Conservation (phyloP, 2,888 invertebrate genomes). For the Tetrapedia diversipes region DNA sequence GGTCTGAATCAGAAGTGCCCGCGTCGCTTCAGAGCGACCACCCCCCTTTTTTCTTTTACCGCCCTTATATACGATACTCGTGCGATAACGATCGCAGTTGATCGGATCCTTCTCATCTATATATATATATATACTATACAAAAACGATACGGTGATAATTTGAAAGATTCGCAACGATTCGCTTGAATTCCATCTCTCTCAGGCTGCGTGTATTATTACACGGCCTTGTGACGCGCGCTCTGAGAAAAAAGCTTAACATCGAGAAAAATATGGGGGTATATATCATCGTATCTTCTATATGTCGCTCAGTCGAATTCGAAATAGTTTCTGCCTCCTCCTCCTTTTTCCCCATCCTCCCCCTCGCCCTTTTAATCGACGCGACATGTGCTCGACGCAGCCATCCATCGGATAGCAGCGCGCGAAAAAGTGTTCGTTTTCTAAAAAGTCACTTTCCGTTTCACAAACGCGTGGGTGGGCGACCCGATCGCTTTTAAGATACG, state of each 20-base stretch:
- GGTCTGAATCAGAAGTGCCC: conserved; percentile 40
- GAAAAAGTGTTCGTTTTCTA: conserved; percentile 66
- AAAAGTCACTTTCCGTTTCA: conserved; percentile 75
- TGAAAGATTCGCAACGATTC: conserved; percentile 62
- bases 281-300: conserved; percentile 73
- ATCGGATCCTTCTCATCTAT: conserved; percentile 20
- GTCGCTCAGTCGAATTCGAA: conserved; percentile 79
- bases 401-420: conserved; percentile 54
- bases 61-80: conserved; percentile 40
- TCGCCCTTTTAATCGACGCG: conserved; percentile 45
- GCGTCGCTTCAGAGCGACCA: conserved; percentile 44
- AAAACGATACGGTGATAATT: conserved; percentile 50
- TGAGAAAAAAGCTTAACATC: conserved; percentile 80
- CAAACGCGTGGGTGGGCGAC: conserved; percentile 57
- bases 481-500: conserved; percentile 59
- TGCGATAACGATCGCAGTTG: conserved; percentile 25
- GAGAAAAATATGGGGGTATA: conserved; percentile 81
- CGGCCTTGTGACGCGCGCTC: conserved; percentile 69
- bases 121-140: conserved; percentile 44
- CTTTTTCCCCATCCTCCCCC: conserved; percentile 8
- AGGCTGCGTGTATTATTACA: conserved; percentile 58
- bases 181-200: conserved; percentile 66
- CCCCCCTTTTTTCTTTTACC: background rate
- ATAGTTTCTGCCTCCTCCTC: conserved; percentile 52
- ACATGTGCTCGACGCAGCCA: conserved; percentile 51